Base-by-base conservation (phyloP, 2,113 vertebrate species). In the Urocolius indicus region DNA sequence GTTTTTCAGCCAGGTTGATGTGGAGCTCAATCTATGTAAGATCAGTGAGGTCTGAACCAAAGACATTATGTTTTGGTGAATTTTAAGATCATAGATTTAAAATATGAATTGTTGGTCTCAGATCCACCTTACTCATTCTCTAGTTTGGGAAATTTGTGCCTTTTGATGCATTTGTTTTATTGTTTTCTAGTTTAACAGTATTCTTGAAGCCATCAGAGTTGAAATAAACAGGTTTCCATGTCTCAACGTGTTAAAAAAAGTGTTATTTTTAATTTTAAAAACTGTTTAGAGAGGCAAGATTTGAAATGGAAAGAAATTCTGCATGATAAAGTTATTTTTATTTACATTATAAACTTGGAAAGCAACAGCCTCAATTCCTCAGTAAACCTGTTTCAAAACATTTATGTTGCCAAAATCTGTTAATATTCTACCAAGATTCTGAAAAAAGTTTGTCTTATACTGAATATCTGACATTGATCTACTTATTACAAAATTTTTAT, bases 271-370 rank as follows among this genome's bases (percentile, higher is more conserved):
- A 5, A 55, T 86, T 83, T 79, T 54, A 61, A 43, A 13, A 57
- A 24, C 24, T 21, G 17, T 46, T 85, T 41, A 43, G 38, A 92
- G 92, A 29, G 49, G 17, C 16, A 77, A 46, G 41, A 63, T 79
- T 94, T 49, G 90, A 27, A 93, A 54, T 46, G 4, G 26, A 62
- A 79, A 27, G 24, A 87, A 16, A 85, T 96, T 95, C 67, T 95
- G 19, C 11, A 55, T 34, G 93, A 41, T 26, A 52, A 77, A 45
- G 12, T 81, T 83, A 75, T 10, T 41, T 41, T 41, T 41, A 41
- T 41, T 41, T 82, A 62, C 22, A 16, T 54, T 69, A 38, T 84
- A 43, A 66, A 5, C 14, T 80, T 63, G 69, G 26, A 84, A 90
- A 94, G 4, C 5, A 74, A 7, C 16, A 23, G 23, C 5, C 18